A percentile compares a stretch with the other conserved stretches of the same genome.
Evolutionary conservation across 2,888 invertebrate genomes (phyloP).

Genomic region (Philonicus albiceps): DNA sequence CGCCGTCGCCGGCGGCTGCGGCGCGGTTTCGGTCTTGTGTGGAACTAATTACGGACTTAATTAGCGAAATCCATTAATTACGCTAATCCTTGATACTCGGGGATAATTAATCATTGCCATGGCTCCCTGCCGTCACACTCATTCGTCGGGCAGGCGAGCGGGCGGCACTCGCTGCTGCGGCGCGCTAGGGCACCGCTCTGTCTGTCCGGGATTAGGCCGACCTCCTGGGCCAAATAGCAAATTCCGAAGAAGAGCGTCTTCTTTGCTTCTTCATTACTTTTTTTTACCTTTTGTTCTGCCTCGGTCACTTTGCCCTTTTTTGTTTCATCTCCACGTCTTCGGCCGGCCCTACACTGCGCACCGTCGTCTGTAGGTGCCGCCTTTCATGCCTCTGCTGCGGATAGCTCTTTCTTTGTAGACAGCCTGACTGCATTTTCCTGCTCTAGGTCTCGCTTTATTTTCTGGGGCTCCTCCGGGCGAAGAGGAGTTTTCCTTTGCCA

Average conservation of each 20-base stretch:
- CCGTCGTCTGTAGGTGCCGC: slow-evolving; percentile 12
- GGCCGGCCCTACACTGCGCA: not conserved
- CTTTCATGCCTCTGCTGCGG: not conserved
- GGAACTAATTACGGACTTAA: slow-evolving; percentile 48
- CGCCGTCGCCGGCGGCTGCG: not conserved
- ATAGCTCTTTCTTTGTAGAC: slow-evolving; percentile 6
- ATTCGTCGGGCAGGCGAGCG: not conserved
- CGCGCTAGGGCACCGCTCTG: slow-evolving; percentile 20
- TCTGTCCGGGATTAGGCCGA: slow-evolving; percentile 32
- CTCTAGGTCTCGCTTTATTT: not conserved
- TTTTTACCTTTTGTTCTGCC: not conserved
- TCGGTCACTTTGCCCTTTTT: not conserved
- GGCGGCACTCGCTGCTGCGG: not conserved
- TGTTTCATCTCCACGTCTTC: not conserved
- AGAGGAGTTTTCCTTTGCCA: not conserved
- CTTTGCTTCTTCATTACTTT: not conserved
- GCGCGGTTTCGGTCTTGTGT: slow-evolving; percentile 27
- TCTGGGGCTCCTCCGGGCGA: not conserved
- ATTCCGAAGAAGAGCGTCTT: slow-evolving; percentile 10
- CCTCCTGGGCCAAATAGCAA: slow-evolving; percentile 33
- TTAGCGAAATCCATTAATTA: slow-evolving; percentile 49
- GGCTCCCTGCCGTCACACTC: not conserved
- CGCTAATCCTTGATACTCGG: slow-evolving; percentile 43
- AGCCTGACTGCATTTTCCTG: slow-evolving; percentile 24
- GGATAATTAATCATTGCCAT: slow-evolving; percentile 46